Conservation (phyloP, 2,797 vertebrate species). For the Eurystomus glaucurus region DNA sequence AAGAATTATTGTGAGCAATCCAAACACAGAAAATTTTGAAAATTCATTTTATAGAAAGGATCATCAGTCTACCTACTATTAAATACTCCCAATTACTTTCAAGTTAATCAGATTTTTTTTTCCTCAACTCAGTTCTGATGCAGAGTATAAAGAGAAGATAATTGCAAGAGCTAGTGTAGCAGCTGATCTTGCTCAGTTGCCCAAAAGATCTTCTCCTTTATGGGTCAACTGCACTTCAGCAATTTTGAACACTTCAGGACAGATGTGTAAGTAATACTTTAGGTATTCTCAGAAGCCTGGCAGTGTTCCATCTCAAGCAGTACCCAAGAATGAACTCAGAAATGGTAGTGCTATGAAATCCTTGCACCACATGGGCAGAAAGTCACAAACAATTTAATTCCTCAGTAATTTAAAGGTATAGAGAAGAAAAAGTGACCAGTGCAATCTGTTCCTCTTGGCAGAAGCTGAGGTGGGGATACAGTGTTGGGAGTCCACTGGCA, state of each 20-base stretch:
- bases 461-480: neutral
- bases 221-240: neutral
- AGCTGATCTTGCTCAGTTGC: neutral
- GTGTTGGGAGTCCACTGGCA: neutral
- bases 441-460: neutral
- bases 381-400: slow-evolving; percentile 12
- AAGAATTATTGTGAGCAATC: neutral
- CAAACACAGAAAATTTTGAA: neutral
- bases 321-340: neutral
- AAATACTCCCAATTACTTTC: neutral
- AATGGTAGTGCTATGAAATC: neutral
- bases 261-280: neutral
- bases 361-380: neutral
- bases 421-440: neutral
- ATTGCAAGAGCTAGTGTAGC: neutral
- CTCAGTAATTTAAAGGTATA: neutral
- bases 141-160: neutral
- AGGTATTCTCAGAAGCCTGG: neutral
- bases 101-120: neutral
- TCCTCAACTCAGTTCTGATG: neutral
- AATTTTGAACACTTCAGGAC: neutral
- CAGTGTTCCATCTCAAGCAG: neutral
- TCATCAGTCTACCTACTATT: neutral
- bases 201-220: neutral
- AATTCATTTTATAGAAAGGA: neutral